Evolutionary conservation across 2,888 invertebrate species (phyloP).

Genomic region (Netelia fuscicornis): DNA sequence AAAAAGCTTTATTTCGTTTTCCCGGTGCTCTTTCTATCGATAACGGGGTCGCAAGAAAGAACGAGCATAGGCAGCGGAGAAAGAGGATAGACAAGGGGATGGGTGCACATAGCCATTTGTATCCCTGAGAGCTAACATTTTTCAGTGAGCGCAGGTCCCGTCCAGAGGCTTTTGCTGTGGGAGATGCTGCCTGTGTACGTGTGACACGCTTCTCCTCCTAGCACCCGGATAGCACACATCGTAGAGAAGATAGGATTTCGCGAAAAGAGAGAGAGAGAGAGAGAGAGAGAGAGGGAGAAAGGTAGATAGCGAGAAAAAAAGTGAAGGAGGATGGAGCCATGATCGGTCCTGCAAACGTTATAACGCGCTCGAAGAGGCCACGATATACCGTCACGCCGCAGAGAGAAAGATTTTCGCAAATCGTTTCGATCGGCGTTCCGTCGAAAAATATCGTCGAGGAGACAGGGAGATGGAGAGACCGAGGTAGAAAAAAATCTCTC

Average conservation of each 20-base stretch:
- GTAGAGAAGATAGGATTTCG: conserved; percentile 72
- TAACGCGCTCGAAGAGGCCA: neutral
- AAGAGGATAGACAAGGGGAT: neutral
- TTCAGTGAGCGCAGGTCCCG: conserved; percentile 75
- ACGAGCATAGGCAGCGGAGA: conserved; percentile 6
- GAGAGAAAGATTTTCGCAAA: conserved; percentile 51
- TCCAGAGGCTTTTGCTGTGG: conserved; percentile 28
- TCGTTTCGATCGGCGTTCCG: conserved; percentile 45
- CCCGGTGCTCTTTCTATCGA: conserved; percentile 69
- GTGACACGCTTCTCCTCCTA: conserved; percentile 65
- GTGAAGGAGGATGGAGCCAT: conserved; percentile 15
- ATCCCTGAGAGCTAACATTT: conserved; percentile 80
- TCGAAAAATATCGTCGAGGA: conserved; percentile 1
- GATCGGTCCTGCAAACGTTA: conserved; percentile 47
- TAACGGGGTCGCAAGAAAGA: conserved; percentile 10
- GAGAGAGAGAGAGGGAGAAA: neutral
- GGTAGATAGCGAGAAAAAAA: neutral
- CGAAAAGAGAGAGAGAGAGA: conserved; percentile 57
- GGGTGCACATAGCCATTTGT: conserved; percentile 78
- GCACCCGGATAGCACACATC: conserved; percentile 54
- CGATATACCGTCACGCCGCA: conserved; percentile 37
- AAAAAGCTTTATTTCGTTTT: conserved; percentile 75
- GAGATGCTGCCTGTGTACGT: conserved; percentile 43
- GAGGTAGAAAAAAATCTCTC: conserved; percentile 1
- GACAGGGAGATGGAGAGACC: conserved; percentile 15